Evolutionary conservation across 2,888 invertebrate species (phyloP).

Genomic region (Diogma glabrata): DNA sequence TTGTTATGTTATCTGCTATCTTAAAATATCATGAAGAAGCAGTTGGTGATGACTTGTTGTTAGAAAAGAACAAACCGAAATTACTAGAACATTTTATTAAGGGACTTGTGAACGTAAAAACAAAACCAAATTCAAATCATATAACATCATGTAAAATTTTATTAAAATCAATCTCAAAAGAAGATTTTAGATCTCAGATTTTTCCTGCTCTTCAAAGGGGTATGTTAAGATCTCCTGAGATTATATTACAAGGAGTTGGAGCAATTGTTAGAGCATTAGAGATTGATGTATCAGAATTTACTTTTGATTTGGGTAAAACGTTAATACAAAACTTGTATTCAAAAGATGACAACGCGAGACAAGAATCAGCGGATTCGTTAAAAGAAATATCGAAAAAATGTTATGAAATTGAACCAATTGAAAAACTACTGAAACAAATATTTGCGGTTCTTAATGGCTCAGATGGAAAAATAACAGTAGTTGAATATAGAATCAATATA

Average conservation of each 20-base stretch:
- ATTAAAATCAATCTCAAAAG: slow-evolving; percentile 46
- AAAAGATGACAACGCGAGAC: slow-evolving; percentile 66
- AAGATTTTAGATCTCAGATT: slow-evolving; percentile 60
- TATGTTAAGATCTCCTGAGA: slow-evolving; percentile 88
- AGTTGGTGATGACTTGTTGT: slow-evolving; percentile 29
- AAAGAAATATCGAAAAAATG: slow-evolving; percentile 60
- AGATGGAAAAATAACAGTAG: slow-evolving; percentile 80
- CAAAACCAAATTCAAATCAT: slow-evolving; percentile 55
- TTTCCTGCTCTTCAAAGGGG: slow-evolving; percentile 82
- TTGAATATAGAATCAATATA: slow-evolving; percentile 79
- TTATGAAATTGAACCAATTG: slow-evolving; percentile 51
- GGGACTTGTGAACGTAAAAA: slow-evolving; percentile 64
- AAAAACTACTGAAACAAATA: slow-evolving; percentile 52
- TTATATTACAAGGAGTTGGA: slow-evolving; percentile 70
- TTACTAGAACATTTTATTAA: slow-evolving; percentile 63
- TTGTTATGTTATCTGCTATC: slow-evolving; percentile 53
- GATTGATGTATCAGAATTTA: slow-evolving; percentile 66
- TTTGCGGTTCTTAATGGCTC: slow-evolving; percentile 79
- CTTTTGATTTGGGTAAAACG: slow-evolving; percentile 67
- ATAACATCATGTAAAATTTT: slow-evolving; percentile 56
- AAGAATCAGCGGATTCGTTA: slow-evolving; percentile 62
- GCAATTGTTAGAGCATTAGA: slow-evolving; percentile 58
- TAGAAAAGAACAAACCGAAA: slow-evolving; percentile 25
- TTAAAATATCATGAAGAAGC: slow-evolving; percentile 45
- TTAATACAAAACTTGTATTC: slow-evolving; percentile 75